Evolutionary conservation across 1,140 invertebrate genomes (phyloP).

Genomic region (Ctenoplectra terminalis): DNA sequence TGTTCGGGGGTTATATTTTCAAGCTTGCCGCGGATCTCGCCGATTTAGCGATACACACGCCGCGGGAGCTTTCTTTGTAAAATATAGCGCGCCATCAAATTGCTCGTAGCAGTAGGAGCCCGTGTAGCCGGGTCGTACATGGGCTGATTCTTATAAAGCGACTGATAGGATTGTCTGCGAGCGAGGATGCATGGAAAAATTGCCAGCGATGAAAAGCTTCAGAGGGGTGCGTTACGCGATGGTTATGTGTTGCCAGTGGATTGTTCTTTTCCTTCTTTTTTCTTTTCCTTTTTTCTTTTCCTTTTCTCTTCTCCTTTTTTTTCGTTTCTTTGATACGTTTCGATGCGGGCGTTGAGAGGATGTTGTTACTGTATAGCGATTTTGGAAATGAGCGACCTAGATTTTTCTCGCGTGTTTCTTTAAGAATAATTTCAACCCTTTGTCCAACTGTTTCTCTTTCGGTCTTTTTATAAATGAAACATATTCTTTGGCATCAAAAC

Average conservation of each 20-base stretch:
- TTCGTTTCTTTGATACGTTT: too few species aligned
- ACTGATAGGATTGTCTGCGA: slow-evolving; percentile 21
- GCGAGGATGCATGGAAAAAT: slow-evolving; percentile 21
- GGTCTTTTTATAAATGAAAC: too few species aligned
- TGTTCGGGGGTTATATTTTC: slow-evolving; percentile 60
- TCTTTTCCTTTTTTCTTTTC: background rate
- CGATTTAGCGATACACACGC: slow-evolving; percentile 64
- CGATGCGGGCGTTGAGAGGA: too few species aligned
- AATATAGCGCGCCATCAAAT: slow-evolving; percentile 62
- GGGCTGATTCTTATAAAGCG: slow-evolving; percentile 14
- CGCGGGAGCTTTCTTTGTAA: slow-evolving; percentile 49
- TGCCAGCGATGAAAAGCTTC: background rate
- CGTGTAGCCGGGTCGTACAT: background rate
- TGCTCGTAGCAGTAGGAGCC: slow-evolving; percentile 19
- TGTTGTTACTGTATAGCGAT: too few species aligned
- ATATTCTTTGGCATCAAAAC: too few species aligned
- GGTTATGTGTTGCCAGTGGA: background rate
- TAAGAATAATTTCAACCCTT: too few species aligned
- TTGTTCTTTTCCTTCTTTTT: background rate
- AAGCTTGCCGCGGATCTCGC: slow-evolving; percentile 52
- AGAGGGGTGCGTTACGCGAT: background rate
- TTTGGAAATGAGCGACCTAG: too few species aligned
- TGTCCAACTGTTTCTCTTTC: too few species aligned
- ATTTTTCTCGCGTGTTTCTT: too few species aligned
- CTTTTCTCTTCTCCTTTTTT: background rate